These are phyloP conservation scores for Caenorhabditis parvicauda DNA, from an alignment of 2,888 invertebrate genomes.

Conservation along the genomic window DNA sequence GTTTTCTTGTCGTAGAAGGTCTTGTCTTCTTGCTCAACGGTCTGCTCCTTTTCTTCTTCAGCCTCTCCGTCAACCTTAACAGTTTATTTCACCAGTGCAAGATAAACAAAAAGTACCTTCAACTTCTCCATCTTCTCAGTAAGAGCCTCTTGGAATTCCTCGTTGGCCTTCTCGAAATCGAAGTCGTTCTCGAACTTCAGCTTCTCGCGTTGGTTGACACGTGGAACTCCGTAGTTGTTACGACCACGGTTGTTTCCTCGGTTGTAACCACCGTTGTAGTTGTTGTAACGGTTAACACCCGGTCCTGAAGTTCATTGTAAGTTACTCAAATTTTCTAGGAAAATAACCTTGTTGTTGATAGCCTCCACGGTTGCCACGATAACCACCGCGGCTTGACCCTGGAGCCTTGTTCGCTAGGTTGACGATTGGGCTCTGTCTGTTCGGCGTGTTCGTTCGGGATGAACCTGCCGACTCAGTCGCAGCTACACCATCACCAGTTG, in stretches of 20 bases:
- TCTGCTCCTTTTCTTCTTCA: conserved; percentile 25
- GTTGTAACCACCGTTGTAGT: conserved; percentile 26
- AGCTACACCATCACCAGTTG: conserved; percentile 12
- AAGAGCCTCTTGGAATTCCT: conserved; percentile 77
- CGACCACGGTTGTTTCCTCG: conserved; percentile 22
- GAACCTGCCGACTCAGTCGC: conserved; percentile 34
- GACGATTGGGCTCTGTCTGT: conserved; percentile 25
- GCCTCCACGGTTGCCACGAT: conserved; percentile 10
- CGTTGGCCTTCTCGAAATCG: conserved; percentile 97
- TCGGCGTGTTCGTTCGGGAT: conserved; percentile 41
- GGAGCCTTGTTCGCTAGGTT: conserved; percentile 23
- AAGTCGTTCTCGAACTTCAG: conserved; percentile 72
- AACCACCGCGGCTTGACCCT: conserved; percentile 28
- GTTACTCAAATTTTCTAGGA: not conserved
- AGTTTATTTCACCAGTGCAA: not conserved
- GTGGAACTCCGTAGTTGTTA: conserved; percentile 32
- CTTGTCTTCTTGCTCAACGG: conserved; percentile 24
- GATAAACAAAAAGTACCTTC: conserved; percentile 6
- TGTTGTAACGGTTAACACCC: conserved; percentile 16
- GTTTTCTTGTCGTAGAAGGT: conserved; percentile 89
- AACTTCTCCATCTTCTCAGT: conserved; percentile 37
- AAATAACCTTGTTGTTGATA: not conserved
- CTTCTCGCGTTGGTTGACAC: conserved; percentile 44
- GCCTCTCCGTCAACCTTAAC: no score
- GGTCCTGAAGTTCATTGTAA: no score